Conservation (phyloP, 2,113 vertebrate species). For the Brachypodius melanocephalos region DNA sequence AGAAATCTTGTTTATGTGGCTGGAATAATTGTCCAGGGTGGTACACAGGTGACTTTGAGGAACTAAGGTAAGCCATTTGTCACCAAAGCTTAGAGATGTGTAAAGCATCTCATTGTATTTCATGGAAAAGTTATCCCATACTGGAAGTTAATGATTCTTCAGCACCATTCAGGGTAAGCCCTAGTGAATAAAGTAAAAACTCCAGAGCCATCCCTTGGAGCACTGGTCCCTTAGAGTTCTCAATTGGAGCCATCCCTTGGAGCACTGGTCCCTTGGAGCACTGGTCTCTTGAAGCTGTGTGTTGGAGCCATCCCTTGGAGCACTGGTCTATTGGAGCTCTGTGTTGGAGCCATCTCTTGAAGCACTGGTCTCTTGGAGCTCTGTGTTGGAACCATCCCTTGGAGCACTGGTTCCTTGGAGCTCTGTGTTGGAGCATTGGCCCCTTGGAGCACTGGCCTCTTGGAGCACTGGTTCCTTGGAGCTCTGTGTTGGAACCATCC, state of each 20-base stretch:
- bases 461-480: background rate
- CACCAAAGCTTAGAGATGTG: background rate
- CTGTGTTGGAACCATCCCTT: too few species aligned
- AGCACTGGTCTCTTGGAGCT: too few species aligned
- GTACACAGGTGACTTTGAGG: background rate
- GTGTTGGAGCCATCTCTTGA: too few species aligned
- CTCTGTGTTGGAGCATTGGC: too few species aligned
- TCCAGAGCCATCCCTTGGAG: background rate
- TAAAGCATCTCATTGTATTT: background rate
- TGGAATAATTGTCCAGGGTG: background rate
- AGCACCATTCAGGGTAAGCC: background rate
- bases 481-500: too few species aligned
- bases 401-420: too few species aligned
- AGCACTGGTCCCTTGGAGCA: background rate
- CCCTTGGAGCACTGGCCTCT: background rate
- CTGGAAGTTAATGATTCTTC: background rate
- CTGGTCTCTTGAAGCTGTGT: background rate
- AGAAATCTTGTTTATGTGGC: background rate
- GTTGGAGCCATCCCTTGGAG: too few species aligned
- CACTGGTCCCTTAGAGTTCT: background rate
- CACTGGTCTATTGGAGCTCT: too few species aligned
- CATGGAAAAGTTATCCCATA: background rate
- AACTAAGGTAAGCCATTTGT: background rate
- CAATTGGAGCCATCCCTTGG: background rate
- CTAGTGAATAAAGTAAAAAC: background rate